Evolutionary conservation across 2,888 invertebrate species (phyloP).

Genomic region (Tiphia femorata): DNA sequence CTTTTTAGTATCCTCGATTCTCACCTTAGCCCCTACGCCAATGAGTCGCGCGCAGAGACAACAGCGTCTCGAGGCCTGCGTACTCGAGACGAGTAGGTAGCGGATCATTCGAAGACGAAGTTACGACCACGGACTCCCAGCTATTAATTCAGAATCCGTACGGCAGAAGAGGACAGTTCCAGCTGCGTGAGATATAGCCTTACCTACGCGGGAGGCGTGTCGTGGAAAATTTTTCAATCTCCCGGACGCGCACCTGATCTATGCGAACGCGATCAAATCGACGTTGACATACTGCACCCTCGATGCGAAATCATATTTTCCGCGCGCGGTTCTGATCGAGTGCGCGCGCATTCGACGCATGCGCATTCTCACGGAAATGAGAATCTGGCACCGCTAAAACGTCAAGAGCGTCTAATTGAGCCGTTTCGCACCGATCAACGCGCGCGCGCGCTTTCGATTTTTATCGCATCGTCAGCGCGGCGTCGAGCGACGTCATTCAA

Average conservation of each 20-base stretch:
- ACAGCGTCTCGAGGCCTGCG: background rate
- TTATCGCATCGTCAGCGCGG: constrained; percentile 18
- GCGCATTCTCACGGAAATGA: background rate
- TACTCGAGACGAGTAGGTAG: background rate
- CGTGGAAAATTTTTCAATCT: constrained; percentile 5
- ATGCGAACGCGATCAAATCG: background rate
- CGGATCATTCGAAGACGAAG: constrained; percentile 12
- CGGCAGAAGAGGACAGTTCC: constrained; percentile 13
- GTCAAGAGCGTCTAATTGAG: background rate
- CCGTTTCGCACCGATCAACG: constrained; percentile 26
- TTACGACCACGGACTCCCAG: constrained; percentile 24
- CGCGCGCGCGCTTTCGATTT: constrained; percentile 25
- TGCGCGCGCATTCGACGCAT: background rate
- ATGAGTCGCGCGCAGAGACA: no score
- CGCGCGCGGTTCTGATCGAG: constrained; percentile 7
- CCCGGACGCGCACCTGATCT: background rate
- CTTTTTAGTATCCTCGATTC: no score
- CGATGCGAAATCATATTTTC: no score
- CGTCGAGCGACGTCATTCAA: constrained; percentile 23
- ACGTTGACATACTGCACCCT: no score
- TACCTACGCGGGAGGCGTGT: constrained; percentile 8
- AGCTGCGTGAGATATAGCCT: constrained; percentile 16
- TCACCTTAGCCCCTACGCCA: no score
- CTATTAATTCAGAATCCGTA: constrained; percentile 29
- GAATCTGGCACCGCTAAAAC: constrained; percentile 3